These are phyloP conservation scores for Percopsis transmontana DNA, from an alignment of 2,113 vertebrate genomes.

Conservation along the genomic window DNA sequence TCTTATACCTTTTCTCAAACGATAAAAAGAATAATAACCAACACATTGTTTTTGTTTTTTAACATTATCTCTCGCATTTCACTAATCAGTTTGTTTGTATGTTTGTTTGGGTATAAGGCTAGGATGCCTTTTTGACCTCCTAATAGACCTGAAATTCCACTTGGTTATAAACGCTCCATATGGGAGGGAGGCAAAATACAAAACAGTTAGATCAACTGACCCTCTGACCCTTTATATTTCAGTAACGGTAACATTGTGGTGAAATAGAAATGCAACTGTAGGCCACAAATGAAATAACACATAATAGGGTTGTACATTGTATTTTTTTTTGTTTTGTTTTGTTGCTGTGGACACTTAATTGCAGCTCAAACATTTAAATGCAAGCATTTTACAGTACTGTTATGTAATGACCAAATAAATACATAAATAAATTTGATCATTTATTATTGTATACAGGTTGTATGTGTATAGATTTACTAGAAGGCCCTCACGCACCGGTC, in stretches of 20 bases:
- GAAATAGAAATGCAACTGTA: constrained; percentile 42
- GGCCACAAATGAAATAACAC: constrained; percentile 57
- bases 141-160: constrained; percentile 26
- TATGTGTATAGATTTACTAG: background rate
- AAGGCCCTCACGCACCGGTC: background rate
- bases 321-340: constrained; percentile 12
- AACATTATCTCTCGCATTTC: constrained; percentile 46
- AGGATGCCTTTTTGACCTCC: constrained; percentile 23
- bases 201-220: constrained; percentile 22
- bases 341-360: constrained; percentile 60
- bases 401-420: constrained; percentile 73
- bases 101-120: constrained; percentile 20
- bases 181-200: constrained; percentile 18
- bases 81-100: constrained; percentile 34
- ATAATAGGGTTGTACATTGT: constrained; percentile 54
- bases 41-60: constrained; percentile 66
- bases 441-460: constrained; percentile 57
- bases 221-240: constrained; percentile 20
- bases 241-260: constrained; percentile 47
- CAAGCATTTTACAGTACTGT: constrained; percentile 70
- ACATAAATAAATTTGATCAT: constrained; percentile 68
- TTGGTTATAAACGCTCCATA: constrained; percentile 33
- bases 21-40: constrained; percentile 42
- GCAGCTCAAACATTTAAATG: constrained; percentile 58
- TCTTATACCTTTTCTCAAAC: constrained; percentile 61